Base-by-base conservation (phyloP, 2,888 invertebrate species). In the Syrista parreyssii region DNA sequence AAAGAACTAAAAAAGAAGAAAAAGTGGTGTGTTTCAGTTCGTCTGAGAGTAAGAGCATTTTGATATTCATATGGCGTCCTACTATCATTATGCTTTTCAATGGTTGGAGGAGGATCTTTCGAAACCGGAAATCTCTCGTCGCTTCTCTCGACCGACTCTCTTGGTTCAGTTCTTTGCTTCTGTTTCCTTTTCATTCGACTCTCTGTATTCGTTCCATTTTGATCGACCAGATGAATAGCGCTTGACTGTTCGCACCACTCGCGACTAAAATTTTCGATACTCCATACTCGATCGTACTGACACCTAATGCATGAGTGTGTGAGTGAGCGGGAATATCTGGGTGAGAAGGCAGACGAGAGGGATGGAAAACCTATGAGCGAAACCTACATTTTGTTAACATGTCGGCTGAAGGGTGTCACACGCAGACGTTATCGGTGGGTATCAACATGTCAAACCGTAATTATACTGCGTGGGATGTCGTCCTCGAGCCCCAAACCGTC, bases 391-490 rank as follows among this genome's bases (percentile, higher is more conserved):
- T 71, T 33, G 71, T 71, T 71, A 71, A 71, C 71, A 71, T 33
- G 71, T 33, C 33, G 74, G 23, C 32, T 30, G 74, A 74, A 74
- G 33, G 36, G n/a, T 74, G 35, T 74, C 74, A 74, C 33, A n/a
- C 11, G 74, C 74, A 35, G 74, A 74, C 36, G 74, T 23, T 74
- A 74, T 74, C 74, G 74, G 33, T 33, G 74, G 36, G 35, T 74
- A 74, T 74, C 74, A 74, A 74, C 74, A 35, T 74, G 35, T 74
- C 74, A 32, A 30, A 30, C 74, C 34, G 74, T 74, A 74, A 74
- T 74, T 74, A 36, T 36, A 74, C 36, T 11, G 33, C 35, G 74
- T 12, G 74, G 33, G 74, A 74, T 35, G 30, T 74, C 33, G 33
- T 36, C 74, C 74, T 36, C 74, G n/a, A 33, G 35, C 74, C 71